Percentiles rank a stretch among this genome's conserved stretches.
These are phyloP conservation scores for Hydraecia micacea DNA, from an alignment of 2,888 invertebrate species.

Conservation along the genomic window DNA sequence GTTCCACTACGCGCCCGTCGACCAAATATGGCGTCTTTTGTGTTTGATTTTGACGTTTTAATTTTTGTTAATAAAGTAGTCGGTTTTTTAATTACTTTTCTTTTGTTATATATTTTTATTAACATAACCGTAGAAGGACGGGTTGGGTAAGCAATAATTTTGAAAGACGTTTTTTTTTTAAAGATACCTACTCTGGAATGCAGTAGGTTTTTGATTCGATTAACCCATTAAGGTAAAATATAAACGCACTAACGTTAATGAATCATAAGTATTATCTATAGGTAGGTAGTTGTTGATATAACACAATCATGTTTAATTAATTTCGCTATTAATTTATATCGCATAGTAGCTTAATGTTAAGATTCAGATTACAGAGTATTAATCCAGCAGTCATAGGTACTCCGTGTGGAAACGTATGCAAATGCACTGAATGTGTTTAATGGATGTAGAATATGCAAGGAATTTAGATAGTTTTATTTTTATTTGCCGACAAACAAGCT, in stretches of 20 bases:
- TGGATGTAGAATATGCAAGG: conserved; percentile 72
- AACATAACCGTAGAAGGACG: conserved; percentile 56
- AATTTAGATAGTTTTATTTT: conserved; percentile 54
- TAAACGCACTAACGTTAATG: conserved; percentile 2
- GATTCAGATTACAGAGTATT: conserved; percentile 76
- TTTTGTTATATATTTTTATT: conserved; percentile 70
- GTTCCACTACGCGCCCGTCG: conserved; percentile 87
- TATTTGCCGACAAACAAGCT: background rate
- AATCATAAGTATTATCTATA: conserved; percentile 13
- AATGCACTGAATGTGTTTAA: conserved; percentile 83
- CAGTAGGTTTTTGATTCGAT: background rate
- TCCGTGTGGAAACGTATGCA: conserved; percentile 83
- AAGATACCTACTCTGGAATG: background rate
- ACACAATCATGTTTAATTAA: conserved; percentile 58
- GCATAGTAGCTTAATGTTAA: conserved; percentile 70
- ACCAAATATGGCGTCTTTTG: conserved; percentile 90
- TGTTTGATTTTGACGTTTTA: conserved; percentile 90
- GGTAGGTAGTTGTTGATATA: conserved; percentile 33
- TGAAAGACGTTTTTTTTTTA: background rate
- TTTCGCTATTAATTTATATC: conserved; percentile 62
- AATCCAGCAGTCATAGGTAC: conserved; percentile 79
- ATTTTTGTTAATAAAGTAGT: conserved; percentile 88
- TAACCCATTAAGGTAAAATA: conserved; percentile 6
- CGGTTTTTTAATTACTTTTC: conserved; percentile 76
- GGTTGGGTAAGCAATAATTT: conserved; percentile 67